A percentile compares a stretch with the other conserved stretches of the same genome.
Conservation (phyloP, 64 coral and sea anemone species). For the Orbicella faveolata region DNA sequence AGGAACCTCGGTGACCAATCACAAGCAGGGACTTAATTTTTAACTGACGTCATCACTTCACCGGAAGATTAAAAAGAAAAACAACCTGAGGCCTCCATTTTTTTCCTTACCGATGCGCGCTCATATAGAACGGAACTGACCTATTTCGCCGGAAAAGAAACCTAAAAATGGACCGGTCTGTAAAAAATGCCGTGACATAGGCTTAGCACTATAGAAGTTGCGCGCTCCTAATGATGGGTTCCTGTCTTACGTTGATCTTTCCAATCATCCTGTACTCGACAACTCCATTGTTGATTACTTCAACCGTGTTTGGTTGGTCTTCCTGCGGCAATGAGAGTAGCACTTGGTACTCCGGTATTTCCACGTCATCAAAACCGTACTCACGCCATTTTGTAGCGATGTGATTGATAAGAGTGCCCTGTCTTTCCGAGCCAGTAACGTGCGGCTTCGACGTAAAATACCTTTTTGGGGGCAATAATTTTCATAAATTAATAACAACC, state of each 20-base stretch:
- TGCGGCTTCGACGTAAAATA: slow-evolving; percentile 66
- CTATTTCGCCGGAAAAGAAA: no score
- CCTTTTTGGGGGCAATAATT: not conserved
- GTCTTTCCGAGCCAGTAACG: slow-evolving; percentile 57
- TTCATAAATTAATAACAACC: no score
- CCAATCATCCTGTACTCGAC: slow-evolving; percentile 36
- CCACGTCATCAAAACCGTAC: slow-evolving; percentile 70
- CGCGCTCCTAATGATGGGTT: not conserved
- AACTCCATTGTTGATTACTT: slow-evolving; percentile 17
- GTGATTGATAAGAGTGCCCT: slow-evolving; percentile 39
- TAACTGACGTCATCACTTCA: no score
- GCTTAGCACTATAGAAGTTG: no score
- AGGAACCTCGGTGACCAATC: no score
- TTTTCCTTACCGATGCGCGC: no score
- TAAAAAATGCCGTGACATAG: no score
- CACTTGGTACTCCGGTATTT: slow-evolving; percentile 73
- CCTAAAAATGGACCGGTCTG: no score
- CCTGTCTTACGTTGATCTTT: slow-evolving; percentile 38
- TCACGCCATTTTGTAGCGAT: slow-evolving; percentile 56
- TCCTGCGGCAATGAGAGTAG: slow-evolving; percentile 59
- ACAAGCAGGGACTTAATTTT: no score
- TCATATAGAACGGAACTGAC: no score
- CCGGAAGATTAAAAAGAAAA: no score
- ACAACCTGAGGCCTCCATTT: no score
- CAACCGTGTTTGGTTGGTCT: slow-evolving; percentile 51